Base-by-base conservation (phyloP, 2,113 vertebrate genomes). In the Cavia porcellus region DNA sequence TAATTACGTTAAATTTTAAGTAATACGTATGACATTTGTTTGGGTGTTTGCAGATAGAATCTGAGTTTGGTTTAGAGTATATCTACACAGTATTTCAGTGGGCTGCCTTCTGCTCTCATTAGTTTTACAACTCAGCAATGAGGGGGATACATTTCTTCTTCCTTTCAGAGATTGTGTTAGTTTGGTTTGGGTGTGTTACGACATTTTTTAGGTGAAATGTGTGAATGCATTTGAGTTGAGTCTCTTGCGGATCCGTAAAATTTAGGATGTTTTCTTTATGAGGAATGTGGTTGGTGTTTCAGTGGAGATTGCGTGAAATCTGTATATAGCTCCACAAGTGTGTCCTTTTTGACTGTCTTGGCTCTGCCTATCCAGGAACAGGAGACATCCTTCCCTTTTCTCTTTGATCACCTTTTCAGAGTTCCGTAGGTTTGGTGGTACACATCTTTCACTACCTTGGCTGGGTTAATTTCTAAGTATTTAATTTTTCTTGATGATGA, bases 1-100 rank as follows among this genome's bases (percentile, higher is more conserved):
- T 30, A 62, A 74, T 92, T 85, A 66, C 62, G 75, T 82, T 94
- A 90, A 79, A 77, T 97, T 95, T 47, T 70, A 72, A 77, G 38
- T 86, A 77, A 30, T 79, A 19, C n/a, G 61, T 5, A 25, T 92
- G 59, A 75, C 75, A 38, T 90, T 86, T 92, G 72, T 52, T 74
- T 22, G 19, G 84, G 55, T 50, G 38, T 96, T 96, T 72, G 11
- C 81, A 83, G 68, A 68, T 59, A 62, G 66, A 83, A 83, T 50
- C 59, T 61, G 42, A 87, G 20, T 62, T 68, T 77, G n/a, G 74
- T 66, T 86, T 66, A 90, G 30, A 38, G n/a, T 75, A 3, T 89
- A 75, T 42, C 47, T 77, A n/a, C 19, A 89, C 32, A 66, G 59
- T 92, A 50, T 68, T 92, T 92, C 66, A 82, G 59, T 90, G 82